Evolutionary conservation across 2,888 invertebrate genomes (phyloP).

Genomic region (Hirtodrosophila trivittata): DNA sequence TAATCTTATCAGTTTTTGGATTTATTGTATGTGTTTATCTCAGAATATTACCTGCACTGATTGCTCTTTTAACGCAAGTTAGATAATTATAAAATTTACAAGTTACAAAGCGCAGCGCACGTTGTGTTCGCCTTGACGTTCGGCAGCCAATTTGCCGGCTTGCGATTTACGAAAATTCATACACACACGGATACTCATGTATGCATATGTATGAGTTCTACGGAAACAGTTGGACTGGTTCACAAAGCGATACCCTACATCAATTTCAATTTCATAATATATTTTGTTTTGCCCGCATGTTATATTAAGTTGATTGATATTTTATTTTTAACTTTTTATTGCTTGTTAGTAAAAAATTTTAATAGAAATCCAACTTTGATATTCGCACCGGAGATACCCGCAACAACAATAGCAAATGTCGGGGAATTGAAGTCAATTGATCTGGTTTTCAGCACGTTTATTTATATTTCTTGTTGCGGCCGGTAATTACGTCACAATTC

Average conservation of each 20-base stretch:
- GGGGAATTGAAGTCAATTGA: constrained; percentile 26
- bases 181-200: neutral
- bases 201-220: neutral
- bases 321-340: neutral
- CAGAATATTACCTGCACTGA: constrained; percentile 43
- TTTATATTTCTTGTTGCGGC: constrained; percentile 18
- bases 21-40: constrained; percentile 50
- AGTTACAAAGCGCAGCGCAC: constrained; percentile 20
- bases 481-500: constrained; percentile 55
- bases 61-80: constrained; percentile 43
- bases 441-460: constrained; percentile 9
- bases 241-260: constrained; percentile 31
- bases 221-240: constrained; percentile 15
- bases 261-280: neutral
- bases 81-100: constrained; percentile 65
- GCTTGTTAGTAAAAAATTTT: neutral
- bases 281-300: neutral
- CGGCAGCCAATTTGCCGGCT: constrained; percentile 51
- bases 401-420: constrained; percentile 8
- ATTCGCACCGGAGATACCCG: neutral
- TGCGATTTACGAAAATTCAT: constrained; percentile 28
- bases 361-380: neutral
- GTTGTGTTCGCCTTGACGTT: constrained; percentile 37
- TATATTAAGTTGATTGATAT: neutral
- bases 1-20: constrained; percentile 56